These are phyloP conservation scores for Lasiurus borealis DNA, from an alignment of 2,113 vertebrate species.

Conservation along the genomic window DNA sequence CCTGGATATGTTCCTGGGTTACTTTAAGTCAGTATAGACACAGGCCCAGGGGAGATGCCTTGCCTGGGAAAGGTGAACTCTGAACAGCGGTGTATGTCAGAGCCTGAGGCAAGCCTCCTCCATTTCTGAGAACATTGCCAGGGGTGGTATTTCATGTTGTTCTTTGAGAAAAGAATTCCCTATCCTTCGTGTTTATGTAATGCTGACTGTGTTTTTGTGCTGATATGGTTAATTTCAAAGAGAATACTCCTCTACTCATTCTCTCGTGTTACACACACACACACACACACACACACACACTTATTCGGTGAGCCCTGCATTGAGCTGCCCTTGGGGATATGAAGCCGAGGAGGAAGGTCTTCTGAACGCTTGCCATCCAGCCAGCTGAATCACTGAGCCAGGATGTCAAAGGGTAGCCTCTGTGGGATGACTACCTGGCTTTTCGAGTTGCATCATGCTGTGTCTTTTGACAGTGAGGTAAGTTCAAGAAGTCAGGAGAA, in stretches of 20 bases:
- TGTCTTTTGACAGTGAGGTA: neutral
- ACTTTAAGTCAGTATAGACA: conserved; percentile 38
- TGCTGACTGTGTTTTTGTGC: neutral
- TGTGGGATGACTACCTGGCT: neutral
- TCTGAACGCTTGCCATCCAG: neutral
- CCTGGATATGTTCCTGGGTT: conserved; percentile 19
- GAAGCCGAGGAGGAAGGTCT: neutral
- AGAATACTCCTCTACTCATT: neutral
- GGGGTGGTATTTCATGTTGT: neutral
- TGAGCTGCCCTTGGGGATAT: neutral
- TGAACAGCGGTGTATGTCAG: neutral
- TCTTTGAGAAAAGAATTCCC: neutral
- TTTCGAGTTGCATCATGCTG: neutral
- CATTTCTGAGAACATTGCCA: neutral
- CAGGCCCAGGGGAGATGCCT: neutral
- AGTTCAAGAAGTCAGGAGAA: neutral
- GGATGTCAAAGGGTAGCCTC: neutral
- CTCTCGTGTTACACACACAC: neutral
- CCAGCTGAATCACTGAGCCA: neutral
- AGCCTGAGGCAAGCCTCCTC: neutral
- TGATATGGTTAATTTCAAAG: neutral
- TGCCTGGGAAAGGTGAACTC: neutral
- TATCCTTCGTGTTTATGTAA: neutral
- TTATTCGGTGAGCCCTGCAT: neutral
- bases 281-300: neutral